These are phyloP conservation scores for Carcinoscorpius rotundicauda DNA, from an alignment of 1,140 invertebrate species.

Conservation along the genomic window DNA sequence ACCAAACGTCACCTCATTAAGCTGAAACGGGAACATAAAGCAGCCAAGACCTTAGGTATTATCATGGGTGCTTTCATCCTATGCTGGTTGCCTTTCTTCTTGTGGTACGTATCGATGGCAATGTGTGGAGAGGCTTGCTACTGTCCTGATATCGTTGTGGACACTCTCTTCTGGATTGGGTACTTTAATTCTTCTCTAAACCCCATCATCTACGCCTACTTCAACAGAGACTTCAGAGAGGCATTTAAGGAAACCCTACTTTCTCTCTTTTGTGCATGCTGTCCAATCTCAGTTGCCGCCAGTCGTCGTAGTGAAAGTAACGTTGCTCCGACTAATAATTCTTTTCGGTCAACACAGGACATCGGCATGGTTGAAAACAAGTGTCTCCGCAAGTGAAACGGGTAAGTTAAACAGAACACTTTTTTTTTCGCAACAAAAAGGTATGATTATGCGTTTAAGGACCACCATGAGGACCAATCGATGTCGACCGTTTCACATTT, in stretches of 20 bases:
- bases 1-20: conserved; percentile 74
- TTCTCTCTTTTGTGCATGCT: conserved; percentile 58
- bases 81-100: conserved; percentile 95
- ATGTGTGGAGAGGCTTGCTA: conserved; percentile 47
- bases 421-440: too few relatives aligned
- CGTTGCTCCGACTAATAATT: conserved; percentile 21
- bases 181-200: conserved; percentile 97
- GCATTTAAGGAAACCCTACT: conserved; percentile 91
- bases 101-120: conserved; percentile 75
- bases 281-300: conserved; percentile 8
- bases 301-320: conserved; percentile 18
- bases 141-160: conserved; percentile 74
- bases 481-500: too few relatives aligned
- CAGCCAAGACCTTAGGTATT: conserved; percentile 86
- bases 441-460: too few relatives aligned
- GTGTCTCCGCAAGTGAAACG: conserved; percentile 21
- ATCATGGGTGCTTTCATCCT: conserved; percentile 91
- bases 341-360: conserved; percentile 26
- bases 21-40: conserved; percentile 91
- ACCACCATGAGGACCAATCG: too few relatives aligned
- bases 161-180: conserved; percentile 95
- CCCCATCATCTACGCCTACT: conserved; percentile 96
- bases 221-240: conserved; percentile 95
- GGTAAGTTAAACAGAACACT: too few relatives aligned
- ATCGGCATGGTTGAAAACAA: conserved; percentile 26